Conservation (phyloP, 2,113 vertebrate genomes). For the Nansenia antarctica region DNA sequence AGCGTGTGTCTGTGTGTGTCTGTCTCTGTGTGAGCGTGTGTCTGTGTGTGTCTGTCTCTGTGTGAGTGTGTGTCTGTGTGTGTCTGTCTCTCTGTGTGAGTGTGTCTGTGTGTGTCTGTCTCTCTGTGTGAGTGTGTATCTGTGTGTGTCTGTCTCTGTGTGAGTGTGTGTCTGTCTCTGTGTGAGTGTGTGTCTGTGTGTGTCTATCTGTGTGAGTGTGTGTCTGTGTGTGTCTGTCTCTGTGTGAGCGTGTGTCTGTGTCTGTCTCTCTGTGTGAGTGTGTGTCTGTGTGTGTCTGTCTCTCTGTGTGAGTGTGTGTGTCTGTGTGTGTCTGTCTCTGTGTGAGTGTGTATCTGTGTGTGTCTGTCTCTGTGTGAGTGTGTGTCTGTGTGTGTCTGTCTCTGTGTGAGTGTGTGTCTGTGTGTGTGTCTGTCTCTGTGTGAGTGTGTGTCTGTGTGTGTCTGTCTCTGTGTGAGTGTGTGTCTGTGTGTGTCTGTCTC, state of each 20-base stretch:
- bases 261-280: not conserved
- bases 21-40: constrained; percentile 8
- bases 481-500: not conserved
- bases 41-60: not conserved
- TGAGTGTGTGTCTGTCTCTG: not conserved
- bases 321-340: not conserved
- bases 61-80: constrained; percentile 5
- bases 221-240: constrained; percentile 8
- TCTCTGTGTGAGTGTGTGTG: not conserved
- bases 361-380: not conserved
- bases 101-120: not conserved
- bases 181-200: not conserved
- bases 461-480: constrained; percentile 10
- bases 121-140: not conserved
- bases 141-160: too few species aligned
- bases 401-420: constrained; percentile 3
- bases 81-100: not conserved
- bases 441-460: not conserved
- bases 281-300: constrained; percentile 4
- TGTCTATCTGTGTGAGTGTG: not conserved
- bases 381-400: not conserved
- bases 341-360: not conserved
- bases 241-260: not conserved
- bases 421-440: not conserved
- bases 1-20: not conserved